These are phyloP conservation scores for Drosophila repleta DNA, from an alignment of 1,140 invertebrate genomes.

Conservation along the genomic window DNA sequence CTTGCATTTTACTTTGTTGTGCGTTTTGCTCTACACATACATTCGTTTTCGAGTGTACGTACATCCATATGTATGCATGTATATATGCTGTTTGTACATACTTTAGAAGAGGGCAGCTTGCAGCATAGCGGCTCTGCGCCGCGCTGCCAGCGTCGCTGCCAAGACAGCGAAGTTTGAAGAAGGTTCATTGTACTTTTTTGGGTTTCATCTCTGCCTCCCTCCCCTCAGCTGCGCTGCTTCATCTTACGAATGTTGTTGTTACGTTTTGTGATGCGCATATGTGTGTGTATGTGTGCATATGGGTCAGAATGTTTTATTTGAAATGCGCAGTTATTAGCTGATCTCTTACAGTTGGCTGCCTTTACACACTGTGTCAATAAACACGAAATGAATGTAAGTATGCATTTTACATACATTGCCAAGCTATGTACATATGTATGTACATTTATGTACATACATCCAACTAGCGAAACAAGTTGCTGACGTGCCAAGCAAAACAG, in stretches of 20 bases:
- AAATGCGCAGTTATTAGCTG: slow-evolving; percentile 28
- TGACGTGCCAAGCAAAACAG: slow-evolving; percentile 36
- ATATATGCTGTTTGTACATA: slow-evolving; percentile 6
- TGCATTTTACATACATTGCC: neutral
- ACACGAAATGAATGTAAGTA: neutral
- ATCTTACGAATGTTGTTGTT: slow-evolving; percentile 29
- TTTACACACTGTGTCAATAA: neutral
- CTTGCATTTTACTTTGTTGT: slow-evolving; percentile 59
- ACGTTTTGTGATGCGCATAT: slow-evolving; percentile 18
- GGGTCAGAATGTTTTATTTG: slow-evolving; percentile 68
- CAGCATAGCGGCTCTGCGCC: slow-evolving; percentile 22
- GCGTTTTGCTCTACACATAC: slow-evolving; percentile 36
- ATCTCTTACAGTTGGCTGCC: neutral
- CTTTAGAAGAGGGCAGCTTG: slow-evolving; percentile 20
- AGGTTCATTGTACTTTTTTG: slow-evolving; percentile 76
- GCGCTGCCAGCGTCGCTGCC: slow-evolving; percentile 25
- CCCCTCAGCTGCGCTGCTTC: slow-evolving; percentile 40
- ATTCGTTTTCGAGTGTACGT: neutral
- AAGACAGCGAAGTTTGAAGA: slow-evolving; percentile 45
- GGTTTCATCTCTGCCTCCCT: slow-evolving; percentile 44
- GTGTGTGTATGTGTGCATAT: slow-evolving; percentile 25
- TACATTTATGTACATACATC: neutral
- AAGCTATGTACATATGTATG: slow-evolving; percentile 25
- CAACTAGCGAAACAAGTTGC: slow-evolving; percentile 38
- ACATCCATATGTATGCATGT: neutral